Conservation (phyloP, 2,888 invertebrate species). For the Scaptodrosophila latifasciaeformis region DNA sequence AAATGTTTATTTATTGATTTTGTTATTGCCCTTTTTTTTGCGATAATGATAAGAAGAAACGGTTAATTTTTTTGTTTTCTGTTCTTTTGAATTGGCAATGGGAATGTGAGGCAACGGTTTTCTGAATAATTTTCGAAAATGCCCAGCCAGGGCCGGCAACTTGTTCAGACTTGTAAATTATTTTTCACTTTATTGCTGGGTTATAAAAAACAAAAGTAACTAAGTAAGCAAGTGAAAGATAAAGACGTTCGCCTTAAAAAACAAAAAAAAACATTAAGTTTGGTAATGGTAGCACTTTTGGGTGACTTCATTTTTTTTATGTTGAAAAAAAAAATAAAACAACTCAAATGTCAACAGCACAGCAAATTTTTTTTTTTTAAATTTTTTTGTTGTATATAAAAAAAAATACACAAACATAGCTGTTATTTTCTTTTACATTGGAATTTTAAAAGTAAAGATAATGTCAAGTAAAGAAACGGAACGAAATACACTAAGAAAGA, state of each 20-base stretch:
- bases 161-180: no score
- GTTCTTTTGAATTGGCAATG: conserved; percentile 3
- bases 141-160: no score
- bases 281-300: conserved; percentile 28
- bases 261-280: background rate
- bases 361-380: background rate
- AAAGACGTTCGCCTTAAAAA: conserved; percentile 8
- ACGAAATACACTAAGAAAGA: conserved; percentile 11
- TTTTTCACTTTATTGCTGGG: no score
- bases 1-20: conserved; percentile 25
- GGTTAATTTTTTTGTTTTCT: conserved; percentile 3
- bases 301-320: conserved; percentile 25
- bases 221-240: no score
- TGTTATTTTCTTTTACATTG: conserved; percentile 38
- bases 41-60: conserved; percentile 15
- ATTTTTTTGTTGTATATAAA: conserved; percentile 58
- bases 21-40: background rate
- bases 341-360: background rate
- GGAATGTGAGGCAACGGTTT: no score
- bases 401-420: conserved; percentile 54
- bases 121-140: no score
- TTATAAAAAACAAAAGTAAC: no score
- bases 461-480: conserved; percentile 28
- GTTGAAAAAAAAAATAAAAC: conserved; percentile 3
- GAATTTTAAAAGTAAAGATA: conserved; percentile 50